Evolutionary conservation across 2,113 vertebrate species (phyloP), one percentile per base, ranked within the genome.

Genomic region (Vicugna pacos): DNA sequence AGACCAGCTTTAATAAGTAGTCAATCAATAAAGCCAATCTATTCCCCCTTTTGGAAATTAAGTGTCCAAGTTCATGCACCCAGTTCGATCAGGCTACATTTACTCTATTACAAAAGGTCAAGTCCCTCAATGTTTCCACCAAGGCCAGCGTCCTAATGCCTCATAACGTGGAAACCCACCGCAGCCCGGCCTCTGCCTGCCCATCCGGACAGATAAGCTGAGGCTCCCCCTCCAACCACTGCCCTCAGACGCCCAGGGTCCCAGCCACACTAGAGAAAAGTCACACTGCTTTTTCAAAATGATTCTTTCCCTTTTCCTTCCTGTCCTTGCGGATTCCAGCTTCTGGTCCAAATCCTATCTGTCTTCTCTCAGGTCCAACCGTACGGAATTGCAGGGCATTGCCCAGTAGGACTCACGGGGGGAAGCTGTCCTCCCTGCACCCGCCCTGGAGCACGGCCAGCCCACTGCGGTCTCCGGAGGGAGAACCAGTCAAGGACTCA

Each of bases 121-220:
- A 77, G 35, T 72, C 58, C 22, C 89, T 28, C 19, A 79, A 16
- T 16, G 24, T 19, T 6, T 48, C 48, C 19, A 67, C 15, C 20
- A 67, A 38, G 28, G 3, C 20, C 26, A 19, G 32, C 17, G 14
- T 80, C 5, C 28, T 62, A 48, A 7, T 14, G 26, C 10, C 32
- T 58, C 30, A 15, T 8, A 38, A 28, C 0, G 1, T 13, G 26
- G 52, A 38, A 54, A 50, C 0, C 3, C 11, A 38, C 11, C 17
- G 28, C 3, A 38, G 12, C 19, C 32, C 75, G 28, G 38, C 7
- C n/a, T 5, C 20, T 17, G 2, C 48, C 28, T 4, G 1, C 9
- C 24, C 28, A 16, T 6, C 3, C 56, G 22, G 20, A 0, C 0
- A 12, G 58, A 48, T 19, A 26, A 28, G 10, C 42, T 4, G 2